phyloP scores from a whole-genome alignment of 2,797 vertebrate species.

The Amblyraja radiata region DNA sequence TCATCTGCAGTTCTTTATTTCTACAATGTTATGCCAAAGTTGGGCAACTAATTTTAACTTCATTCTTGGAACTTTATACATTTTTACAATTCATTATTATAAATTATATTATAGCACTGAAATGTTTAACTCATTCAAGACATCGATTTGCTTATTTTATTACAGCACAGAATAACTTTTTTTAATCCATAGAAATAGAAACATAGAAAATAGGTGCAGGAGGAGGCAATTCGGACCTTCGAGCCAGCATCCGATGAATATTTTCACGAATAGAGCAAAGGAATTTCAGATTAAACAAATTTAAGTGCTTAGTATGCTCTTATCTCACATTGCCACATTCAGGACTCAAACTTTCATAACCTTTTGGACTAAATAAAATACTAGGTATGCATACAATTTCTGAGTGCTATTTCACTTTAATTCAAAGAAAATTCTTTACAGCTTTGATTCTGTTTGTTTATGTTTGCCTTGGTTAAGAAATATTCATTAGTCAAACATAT shows the following conservation, averaged over 20 bases:
- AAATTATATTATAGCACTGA: not conserved
- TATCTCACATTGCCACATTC: not conserved
- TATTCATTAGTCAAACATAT: constrained; percentile 20
- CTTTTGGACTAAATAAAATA: not conserved
- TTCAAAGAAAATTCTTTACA: not conserved
- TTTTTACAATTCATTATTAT: no score
- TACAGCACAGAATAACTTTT: not conserved
- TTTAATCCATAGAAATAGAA: not conserved
- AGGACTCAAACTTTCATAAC: not conserved
- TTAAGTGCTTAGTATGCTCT: not conserved
- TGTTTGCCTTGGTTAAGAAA: not conserved
- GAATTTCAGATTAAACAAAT: not conserved
- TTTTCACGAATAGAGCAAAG: not conserved
- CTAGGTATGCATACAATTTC: not conserved
- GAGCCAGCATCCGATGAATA: not conserved
- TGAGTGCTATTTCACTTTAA: not conserved
- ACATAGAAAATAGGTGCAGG: no score
- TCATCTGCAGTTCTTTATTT: no score
- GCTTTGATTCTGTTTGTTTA: not conserved
- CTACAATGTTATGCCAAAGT: not conserved
- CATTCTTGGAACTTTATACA: not conserved
- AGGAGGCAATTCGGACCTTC: no score
- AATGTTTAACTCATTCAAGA: not conserved
- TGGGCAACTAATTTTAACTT: not conserved
- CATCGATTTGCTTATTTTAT: not conserved